A percentile compares a stretch with the other conserved stretches of the same genome.
Conservation (phyloP, 2,113 vertebrate species). For the Antigone vipio region DNA sequence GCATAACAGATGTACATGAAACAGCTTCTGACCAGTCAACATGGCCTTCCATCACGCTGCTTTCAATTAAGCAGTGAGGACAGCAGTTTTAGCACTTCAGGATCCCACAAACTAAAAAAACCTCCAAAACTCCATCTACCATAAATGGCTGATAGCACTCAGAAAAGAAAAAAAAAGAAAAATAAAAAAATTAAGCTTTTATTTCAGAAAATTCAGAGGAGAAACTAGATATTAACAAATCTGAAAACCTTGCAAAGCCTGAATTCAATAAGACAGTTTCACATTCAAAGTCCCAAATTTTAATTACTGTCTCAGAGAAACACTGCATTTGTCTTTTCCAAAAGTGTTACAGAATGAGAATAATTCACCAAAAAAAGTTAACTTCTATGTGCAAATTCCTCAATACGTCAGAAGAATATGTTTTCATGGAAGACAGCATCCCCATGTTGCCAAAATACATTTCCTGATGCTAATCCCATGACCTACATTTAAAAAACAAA, state of each 20-base stretch:
- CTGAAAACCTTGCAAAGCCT: not conserved
- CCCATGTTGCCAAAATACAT: not conserved
- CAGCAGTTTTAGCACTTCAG: not conserved
- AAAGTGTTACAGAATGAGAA: not conserved
- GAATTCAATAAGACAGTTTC: not conserved
- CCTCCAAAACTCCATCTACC: not conserved
- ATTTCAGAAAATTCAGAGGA: not conserved
- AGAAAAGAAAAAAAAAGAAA: not conserved
- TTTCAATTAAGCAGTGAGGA: not conserved
- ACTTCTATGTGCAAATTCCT: not conserved
- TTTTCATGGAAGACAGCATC: not conserved
- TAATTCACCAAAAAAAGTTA: not conserved
- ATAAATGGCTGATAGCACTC: not conserved
- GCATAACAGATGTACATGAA: not conserved
- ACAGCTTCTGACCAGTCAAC: not conserved
- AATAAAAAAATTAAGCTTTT: not conserved
- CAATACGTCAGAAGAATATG: not conserved
- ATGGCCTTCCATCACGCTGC: not conserved
- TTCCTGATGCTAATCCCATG: conserved; percentile 32
- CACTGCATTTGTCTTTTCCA: not conserved
- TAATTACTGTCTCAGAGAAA: not conserved
- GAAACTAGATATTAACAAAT: not conserved
- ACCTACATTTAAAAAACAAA: conserved; percentile 14
- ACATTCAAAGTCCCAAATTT: not conserved
- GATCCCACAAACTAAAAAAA: not conserved